phyloP scores from a whole-genome alignment of 2,113 vertebrate species.

The Alectura lathami region DNA sequence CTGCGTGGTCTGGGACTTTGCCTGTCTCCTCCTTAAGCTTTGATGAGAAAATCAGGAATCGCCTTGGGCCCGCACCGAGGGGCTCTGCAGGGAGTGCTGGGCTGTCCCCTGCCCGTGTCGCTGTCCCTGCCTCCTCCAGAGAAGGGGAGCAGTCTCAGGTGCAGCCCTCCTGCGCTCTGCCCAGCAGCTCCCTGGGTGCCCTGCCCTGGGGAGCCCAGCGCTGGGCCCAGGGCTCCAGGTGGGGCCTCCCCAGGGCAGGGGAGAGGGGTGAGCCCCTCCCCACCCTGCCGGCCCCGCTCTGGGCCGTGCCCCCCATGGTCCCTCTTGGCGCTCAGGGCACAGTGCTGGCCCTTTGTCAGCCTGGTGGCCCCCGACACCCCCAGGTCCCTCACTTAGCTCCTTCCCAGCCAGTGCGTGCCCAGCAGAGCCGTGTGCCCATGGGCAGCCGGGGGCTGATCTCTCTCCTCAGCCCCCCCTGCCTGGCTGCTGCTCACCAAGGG shows the following conservation, averaged over 20 bases:
- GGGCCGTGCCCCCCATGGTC: too few species aligned
- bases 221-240: too few species aligned
- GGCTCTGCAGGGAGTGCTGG: too few species aligned
- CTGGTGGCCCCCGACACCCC: too few species aligned
- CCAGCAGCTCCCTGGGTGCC: too few species aligned
- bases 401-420: background rate
- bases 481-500: background rate
- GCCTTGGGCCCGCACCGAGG: background rate
- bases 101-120: background rate
- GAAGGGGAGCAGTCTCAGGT: too few species aligned
- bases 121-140: background rate
- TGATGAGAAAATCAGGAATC: background rate
- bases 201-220: too few species aligned
- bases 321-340: background rate
- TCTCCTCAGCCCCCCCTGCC: background rate
- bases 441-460: rapidly evolving
- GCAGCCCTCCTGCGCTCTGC: too few species aligned
- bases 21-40: too few species aligned
- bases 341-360: background rate
- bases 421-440: background rate
- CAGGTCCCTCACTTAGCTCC: background rate
- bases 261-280: background rate
- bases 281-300: background rate
- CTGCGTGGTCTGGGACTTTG: background rate
- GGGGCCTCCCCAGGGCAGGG: too few species aligned